These are phyloP conservation scores for Itoplectis maculator DNA, from an alignment of 2,888 invertebrate species.

Conservation along the genomic window DNA sequence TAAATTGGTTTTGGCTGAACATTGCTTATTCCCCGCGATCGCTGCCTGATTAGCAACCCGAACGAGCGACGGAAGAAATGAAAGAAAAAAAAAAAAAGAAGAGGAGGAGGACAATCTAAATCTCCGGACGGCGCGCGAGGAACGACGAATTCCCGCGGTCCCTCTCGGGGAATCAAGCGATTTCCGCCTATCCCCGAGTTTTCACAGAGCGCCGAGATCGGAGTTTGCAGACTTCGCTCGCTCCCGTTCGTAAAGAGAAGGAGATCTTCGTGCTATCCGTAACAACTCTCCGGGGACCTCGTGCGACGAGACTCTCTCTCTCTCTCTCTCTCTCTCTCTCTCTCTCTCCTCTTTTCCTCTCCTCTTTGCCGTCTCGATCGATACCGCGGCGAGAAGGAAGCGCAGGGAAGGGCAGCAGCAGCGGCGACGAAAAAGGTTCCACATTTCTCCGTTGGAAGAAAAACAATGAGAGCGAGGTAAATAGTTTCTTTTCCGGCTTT, in stretches of 20 bases:
- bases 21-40: not conserved
- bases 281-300: constrained; percentile 64
- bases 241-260: constrained; percentile 52
- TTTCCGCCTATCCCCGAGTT: constrained; percentile 70
- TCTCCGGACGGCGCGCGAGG: constrained; percentile 34
- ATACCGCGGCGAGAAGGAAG: constrained; percentile 39
- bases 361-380: constrained; percentile 60
- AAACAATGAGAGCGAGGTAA: constrained; percentile 44
- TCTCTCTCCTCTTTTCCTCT: constrained; percentile 11
- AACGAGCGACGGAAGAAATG: not conserved
- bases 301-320: constrained; percentile 51
- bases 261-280: constrained; percentile 60
- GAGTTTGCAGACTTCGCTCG: constrained; percentile 64
- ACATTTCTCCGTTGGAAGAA: constrained; percentile 26
- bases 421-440: constrained; percentile 22
- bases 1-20: too few species aligned
- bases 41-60: constrained; percentile 26
- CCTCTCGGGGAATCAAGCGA: constrained; percentile 71
- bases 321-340: too few species aligned
- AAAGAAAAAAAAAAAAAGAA: not conserved
- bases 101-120: constrained; percentile 28
- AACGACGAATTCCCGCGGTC: constrained; percentile 51
- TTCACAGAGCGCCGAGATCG: constrained; percentile 61
- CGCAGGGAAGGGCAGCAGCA: constrained; percentile 11
- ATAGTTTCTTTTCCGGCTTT: constrained; percentile 14